Evolutionary conservation across 2,888 invertebrate genomes (phyloP).

Genomic region (Altica lythri): DNA sequence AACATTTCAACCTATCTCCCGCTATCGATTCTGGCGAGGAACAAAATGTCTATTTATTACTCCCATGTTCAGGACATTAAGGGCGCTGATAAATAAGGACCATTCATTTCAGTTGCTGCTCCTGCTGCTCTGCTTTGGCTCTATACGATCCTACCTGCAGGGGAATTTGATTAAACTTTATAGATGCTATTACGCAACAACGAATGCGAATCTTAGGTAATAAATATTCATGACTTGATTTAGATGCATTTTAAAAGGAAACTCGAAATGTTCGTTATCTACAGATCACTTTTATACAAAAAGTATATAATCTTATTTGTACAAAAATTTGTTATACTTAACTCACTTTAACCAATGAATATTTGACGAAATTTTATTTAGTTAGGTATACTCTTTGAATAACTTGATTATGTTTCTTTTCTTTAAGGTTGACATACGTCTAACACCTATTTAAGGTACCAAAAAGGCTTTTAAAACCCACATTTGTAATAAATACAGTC

Average conservation of each 20-base stretch:
- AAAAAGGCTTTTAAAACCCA: too few relatives aligned
- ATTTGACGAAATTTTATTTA: too few relatives aligned
- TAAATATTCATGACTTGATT: constrained; percentile 30
- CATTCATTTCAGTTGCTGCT: constrained; percentile 29
- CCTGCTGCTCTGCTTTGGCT: not conserved
- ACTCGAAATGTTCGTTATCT: too few relatives aligned
- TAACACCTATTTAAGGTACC: too few relatives aligned
- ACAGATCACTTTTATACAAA: too few relatives aligned
- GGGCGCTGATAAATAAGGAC: constrained; percentile 34
- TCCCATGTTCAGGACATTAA: constrained; percentile 35
- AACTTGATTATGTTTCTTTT: too few relatives aligned
- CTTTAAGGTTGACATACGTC: too few relatives aligned
- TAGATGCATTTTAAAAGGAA: constrained; percentile 16
- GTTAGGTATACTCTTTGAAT: too few relatives aligned
- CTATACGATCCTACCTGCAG: constrained; percentile 19
- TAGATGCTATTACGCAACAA: constrained; percentile 21
- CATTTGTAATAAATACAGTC: too few relatives aligned
- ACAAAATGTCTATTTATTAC: constrained; percentile 43
- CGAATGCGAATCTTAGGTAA: constrained; percentile 26
- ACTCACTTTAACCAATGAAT: too few relatives aligned
- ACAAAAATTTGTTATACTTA: too few relatives aligned
- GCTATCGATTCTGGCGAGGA: constrained; percentile 49
- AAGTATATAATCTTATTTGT: too few relatives aligned
- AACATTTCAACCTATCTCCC: constrained; percentile 53
- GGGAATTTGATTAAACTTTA: constrained; percentile 33